Conservation (phyloP, 37 sponge, comb jelly and placozoan genomes). For the Diacarnus erythraeanus region DNA sequence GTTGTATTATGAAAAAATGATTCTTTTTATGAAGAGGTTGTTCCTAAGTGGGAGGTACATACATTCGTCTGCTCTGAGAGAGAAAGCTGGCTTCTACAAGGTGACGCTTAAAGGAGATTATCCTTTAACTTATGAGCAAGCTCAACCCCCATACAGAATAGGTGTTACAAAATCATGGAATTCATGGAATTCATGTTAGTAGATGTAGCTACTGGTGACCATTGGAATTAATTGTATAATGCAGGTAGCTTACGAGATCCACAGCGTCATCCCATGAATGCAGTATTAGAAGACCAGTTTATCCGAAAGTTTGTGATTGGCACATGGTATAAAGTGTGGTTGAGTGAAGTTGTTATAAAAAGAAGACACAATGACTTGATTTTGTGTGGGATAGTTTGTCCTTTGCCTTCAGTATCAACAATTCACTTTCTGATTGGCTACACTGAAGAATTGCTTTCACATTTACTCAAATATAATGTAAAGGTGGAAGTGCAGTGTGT, state of each 20-base stretch:
- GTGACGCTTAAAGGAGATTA: conserved; percentile 28
- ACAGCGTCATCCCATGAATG: conserved; percentile 7
- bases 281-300: conserved; percentile 39
- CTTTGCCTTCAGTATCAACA: conserved; percentile 29
- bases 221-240: neutral
- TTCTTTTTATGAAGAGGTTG: neutral
- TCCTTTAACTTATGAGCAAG: conserved; percentile 56
- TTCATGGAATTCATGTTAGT: conserved; percentile 41
- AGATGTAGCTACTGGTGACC: neutral
- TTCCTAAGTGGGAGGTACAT: neutral
- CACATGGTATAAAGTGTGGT: conserved; percentile 52
- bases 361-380: conserved; percentile 37
- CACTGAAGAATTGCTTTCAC: conserved; percentile 47
- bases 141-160: conserved; percentile 46
- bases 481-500: conserved; percentile 44
- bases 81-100: conserved; percentile 39
- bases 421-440: conserved; percentile 55
- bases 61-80: conserved; percentile 4
- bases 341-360: conserved; percentile 61
- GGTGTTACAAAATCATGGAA: conserved; percentile 60
- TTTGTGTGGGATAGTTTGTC: conserved; percentile 43
- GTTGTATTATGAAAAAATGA: neutral
- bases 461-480: conserved; percentile 42
- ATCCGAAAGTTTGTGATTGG: conserved; percentile 47
- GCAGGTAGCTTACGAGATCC: conserved; percentile 35